Conservation (phyloP, 2,797 vertebrate species). For the Alcedo atthis region DNA sequence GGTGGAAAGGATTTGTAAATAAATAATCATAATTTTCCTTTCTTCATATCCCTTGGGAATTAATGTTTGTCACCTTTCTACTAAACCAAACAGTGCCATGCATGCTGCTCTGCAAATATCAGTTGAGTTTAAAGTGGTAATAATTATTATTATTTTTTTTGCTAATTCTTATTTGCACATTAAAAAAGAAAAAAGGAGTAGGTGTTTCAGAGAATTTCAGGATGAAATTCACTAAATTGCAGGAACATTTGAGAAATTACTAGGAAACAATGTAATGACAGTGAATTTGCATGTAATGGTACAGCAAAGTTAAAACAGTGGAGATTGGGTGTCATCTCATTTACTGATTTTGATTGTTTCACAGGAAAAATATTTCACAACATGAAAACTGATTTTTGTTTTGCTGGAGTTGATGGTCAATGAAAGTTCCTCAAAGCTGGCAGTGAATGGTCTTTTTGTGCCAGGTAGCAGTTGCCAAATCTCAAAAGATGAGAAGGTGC, state of each 20-base stretch:
- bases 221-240: not conserved
- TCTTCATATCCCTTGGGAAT: not conserved
- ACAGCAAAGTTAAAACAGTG: not conserved
- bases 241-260: conserved; percentile 3
- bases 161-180: not conserved
- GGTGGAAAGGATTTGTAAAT: no score
- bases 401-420: not conserved
- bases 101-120: not conserved
- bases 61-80: not conserved
- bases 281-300: conserved; percentile 8
- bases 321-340: not conserved
- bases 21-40: not conserved
- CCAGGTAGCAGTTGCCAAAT: not conserved
- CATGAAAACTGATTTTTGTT: not conserved
- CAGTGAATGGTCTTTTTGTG: not conserved
- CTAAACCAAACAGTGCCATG: not conserved
- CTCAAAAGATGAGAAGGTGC: not conserved
- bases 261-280: not conserved
- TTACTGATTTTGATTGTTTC: not conserved
- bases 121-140: not conserved
- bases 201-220: not conserved
- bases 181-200: not conserved
- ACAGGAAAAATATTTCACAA: not conserved
- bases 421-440: not conserved
- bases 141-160: not conserved